A percentile compares a stretch with the other conserved stretches of the same genome.
phyloP scores from a whole-genome alignment of 2,888 invertebrate genomes.

The Metallyticus violacea region DNA sequence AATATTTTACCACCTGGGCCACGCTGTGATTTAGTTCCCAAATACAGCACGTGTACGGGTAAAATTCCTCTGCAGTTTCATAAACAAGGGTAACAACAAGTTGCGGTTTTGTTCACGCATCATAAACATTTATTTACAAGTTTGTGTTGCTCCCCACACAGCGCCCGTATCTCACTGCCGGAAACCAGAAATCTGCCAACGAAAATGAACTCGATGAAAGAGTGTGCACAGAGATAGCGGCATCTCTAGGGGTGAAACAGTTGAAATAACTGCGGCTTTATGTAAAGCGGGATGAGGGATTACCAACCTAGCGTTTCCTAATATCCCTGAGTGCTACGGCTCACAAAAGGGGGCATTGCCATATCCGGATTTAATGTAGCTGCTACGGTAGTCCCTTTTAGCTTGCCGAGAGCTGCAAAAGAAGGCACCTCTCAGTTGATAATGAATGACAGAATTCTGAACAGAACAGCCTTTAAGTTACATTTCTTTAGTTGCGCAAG shows the following conservation, averaged over 20 bases:
- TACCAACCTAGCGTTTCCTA: not conserved
- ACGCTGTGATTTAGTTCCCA: not conserved
- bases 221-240: not conserved
- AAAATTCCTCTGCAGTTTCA: not conserved
- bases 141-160: not conserved
- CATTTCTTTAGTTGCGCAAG: no score
- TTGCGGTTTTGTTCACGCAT: not conserved
- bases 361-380: not conserved
- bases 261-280: not conserved
- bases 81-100: not conserved
- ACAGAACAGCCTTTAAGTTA: no score
- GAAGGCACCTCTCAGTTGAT: not conserved
- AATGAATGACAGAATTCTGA: no score
- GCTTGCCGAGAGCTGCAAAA: not conserved
- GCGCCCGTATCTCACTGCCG: not conserved
- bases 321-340: not conserved
- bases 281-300: not conserved
- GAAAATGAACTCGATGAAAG: not conserved
- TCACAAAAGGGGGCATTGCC: not conserved
- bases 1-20: not conserved
- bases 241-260: not conserved
- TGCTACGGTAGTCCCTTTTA: no score
- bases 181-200: not conserved
- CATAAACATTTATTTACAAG: not conserved
- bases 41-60: not conserved